These are phyloP conservation scores for Muschampia plurimacula DNA, from an alignment of 2,888 invertebrate species.

Conservation along the genomic window DNA sequence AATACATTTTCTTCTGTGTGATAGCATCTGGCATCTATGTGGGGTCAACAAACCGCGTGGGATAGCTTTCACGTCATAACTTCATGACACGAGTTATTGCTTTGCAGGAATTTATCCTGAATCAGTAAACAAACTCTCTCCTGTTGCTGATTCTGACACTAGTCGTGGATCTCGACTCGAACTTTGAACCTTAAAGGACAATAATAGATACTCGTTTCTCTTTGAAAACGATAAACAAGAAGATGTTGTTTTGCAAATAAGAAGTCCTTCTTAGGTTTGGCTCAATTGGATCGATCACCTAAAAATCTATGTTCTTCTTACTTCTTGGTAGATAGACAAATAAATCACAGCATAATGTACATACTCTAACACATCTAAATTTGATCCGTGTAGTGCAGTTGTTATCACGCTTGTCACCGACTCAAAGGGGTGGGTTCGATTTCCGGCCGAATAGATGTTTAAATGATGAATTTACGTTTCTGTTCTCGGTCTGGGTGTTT, in stretches of 20 bases:
- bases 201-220: not conserved
- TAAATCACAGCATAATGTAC: not conserved
- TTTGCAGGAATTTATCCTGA: conserved; percentile 31
- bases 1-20: conserved; percentile 47
- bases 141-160: not conserved
- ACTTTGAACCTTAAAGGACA: conserved; percentile 16
- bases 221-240: not conserved
- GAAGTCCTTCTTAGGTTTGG: not conserved
- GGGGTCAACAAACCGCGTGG: conserved; percentile 46
- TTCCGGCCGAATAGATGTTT: too few relatives aligned
- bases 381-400: too few relatives aligned
- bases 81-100: conserved; percentile 29
- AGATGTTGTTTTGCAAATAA: too few relatives aligned
- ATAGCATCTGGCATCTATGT: conserved; percentile 46
- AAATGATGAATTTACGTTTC: too few relatives aligned
- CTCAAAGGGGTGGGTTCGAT: too few relatives aligned
- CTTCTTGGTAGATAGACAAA: not conserved
- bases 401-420: too few relatives aligned
- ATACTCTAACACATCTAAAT: not conserved
- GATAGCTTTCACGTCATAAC: conserved; percentile 37
- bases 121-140: conserved; percentile 18
- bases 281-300: not conserved
- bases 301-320: not conserved
- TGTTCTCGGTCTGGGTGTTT: too few relatives aligned
- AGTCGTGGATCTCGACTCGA: conserved; percentile 20